Base-by-base conservation (phyloP, 2,888 invertebrate genomes). In the Punctoribates punctum region DNA sequence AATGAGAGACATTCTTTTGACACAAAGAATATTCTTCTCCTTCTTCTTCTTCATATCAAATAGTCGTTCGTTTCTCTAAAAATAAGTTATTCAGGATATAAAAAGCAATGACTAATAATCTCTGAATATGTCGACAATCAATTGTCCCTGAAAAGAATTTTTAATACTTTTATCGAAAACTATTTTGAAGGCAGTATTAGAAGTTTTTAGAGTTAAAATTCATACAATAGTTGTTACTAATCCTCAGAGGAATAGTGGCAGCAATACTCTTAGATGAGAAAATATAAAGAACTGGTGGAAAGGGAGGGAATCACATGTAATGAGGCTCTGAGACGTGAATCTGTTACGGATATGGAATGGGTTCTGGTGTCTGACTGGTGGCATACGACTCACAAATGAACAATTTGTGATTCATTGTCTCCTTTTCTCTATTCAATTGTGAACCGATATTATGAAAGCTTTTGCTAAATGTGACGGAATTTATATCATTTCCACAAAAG, bases 371-470 rank as follows among this genome's bases (percentile, higher is more conserved):
- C 42, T 42, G 13, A 42, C 42, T 42, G 42, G 11, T 42, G 42
- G 20, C 62, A 70, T 70, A 42, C 23, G 23, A 23, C 42, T 9
- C 70, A 38, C 70, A 70, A 70, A 70, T 23, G 42, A 70, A 38
- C 70, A 70, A 70, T 70, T 70, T 70, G 70, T 42, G 70, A 42
- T 29, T 62, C n/a, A 70, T 70, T 70, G 70, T 38, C n/a, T 20
- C 42, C 17, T 5, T 20, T 54, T 54, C 9, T 13, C 23, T 54
- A 42, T 42, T 42, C 42, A 42, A 42, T 42, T 42, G 42, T 42
- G 42, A 42, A 42, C 11, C 42, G 42, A 42, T 42, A 42, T 42
- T 42, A 42, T 42, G 42, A 42, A 42, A 5, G 42, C 42, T 13
- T n/a, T 8, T 42, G 42, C 42, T 42, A 57, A 57, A 57, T 57